These are phyloP conservation scores for Chloroclystis v-ata DNA, from an alignment of 2,888 invertebrate species.

Conservation along the genomic window DNA sequence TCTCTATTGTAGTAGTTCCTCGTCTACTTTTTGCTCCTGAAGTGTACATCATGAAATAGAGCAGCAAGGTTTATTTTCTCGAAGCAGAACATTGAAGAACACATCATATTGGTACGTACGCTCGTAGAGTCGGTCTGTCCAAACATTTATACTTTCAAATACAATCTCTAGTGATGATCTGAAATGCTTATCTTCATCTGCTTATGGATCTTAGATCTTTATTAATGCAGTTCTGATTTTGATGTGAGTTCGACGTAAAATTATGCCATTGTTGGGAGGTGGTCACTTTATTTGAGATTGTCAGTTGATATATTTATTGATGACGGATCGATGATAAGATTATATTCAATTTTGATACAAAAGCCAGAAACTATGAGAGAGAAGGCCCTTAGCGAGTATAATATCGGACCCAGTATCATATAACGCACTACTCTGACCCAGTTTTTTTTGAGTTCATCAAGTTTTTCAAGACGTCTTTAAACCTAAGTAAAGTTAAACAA, in stretches of 20 bases:
- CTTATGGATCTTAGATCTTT: constrained; percentile 74
- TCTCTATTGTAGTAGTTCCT: constrained; percentile 27
- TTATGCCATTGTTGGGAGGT: constrained; percentile 60
- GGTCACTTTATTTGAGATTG: constrained; percentile 54
- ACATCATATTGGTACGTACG: constrained; percentile 68
- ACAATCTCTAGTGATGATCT: constrained; percentile 75
- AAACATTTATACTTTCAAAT: constrained; percentile 79
- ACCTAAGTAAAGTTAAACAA: no score
- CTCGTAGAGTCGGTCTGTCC: constrained; percentile 75
- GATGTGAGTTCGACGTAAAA: constrained; percentile 66
- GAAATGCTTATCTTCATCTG: constrained; percentile 68
- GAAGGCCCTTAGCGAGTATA: constrained; percentile 20
- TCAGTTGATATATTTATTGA: constrained; percentile 72
- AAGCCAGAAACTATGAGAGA: constrained; percentile 34
- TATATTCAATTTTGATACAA: constrained; percentile 45
- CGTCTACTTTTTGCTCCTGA: background rate
- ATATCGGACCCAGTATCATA: no score
- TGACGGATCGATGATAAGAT: constrained; percentile 57
- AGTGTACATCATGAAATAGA: constrained; percentile 1
- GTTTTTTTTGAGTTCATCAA: no score
- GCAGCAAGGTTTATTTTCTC: constrained; percentile 35
- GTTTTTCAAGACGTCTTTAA: no score
- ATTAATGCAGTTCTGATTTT: constrained; percentile 66
- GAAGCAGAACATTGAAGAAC: constrained; percentile 30
- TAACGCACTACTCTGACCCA: no score